phyloP scores from a whole-genome alignment of 2,888 invertebrate species.

The Drosophila cognata region DNA sequence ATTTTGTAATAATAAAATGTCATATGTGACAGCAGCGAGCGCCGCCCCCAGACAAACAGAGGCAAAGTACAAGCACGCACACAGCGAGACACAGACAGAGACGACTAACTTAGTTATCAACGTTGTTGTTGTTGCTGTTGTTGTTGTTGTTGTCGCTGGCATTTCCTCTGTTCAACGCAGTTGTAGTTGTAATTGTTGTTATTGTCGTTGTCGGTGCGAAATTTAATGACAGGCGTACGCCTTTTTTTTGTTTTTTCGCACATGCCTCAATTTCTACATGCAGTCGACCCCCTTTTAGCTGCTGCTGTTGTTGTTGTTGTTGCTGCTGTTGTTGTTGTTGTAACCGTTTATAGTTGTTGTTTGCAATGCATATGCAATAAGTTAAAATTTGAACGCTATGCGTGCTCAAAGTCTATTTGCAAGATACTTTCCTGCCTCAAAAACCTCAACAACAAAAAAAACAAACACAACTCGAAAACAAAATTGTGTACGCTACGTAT shows the following conservation, averaged over 20 bases:
- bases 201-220: slow-evolving; percentile 62
- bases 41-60: slow-evolving; percentile 55
- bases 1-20: slow-evolving; percentile 81
- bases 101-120: slow-evolving; percentile 72
- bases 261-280: slow-evolving; percentile 65
- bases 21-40: slow-evolving; percentile 67
- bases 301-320: slow-evolving; percentile 16
- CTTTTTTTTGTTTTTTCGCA: slow-evolving; percentile 62
- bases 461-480: slow-evolving; percentile 20
- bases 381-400: slow-evolving; percentile 58
- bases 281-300: slow-evolving; percentile 42
- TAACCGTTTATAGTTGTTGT: slow-evolving; percentile 25
- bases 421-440: slow-evolving; percentile 65
- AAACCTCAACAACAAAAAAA: slow-evolving; percentile 33
- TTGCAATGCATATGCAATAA: slow-evolving; percentile 43
- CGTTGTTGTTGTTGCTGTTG: slow-evolving; percentile 27
- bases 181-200: slow-evolving; percentile 29
- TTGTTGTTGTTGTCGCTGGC: slow-evolving; percentile 35
- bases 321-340: slow-evolving; percentile 26
- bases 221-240: slow-evolving; percentile 77
- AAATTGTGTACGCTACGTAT: slow-evolving; percentile 60
- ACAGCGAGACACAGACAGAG: slow-evolving; percentile 20
- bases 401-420: slow-evolving; percentile 77
- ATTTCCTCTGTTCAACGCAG: slow-evolving; percentile 43
- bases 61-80: slow-evolving; percentile 30